Base-by-base conservation (phyloP, 1,140 invertebrate species). In the Caenorhabditis latens region DNA sequence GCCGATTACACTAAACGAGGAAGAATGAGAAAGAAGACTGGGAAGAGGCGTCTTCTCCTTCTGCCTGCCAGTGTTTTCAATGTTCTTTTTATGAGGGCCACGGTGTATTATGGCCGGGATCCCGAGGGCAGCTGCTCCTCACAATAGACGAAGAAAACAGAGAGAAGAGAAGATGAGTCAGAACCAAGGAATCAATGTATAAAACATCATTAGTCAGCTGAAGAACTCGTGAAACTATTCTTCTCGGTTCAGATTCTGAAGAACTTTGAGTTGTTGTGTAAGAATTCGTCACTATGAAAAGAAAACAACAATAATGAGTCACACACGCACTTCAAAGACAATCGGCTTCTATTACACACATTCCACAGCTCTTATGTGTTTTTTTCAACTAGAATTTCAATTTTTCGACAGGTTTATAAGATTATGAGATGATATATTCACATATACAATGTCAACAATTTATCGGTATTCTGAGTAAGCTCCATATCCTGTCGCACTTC, bases 1-100 rank as follows among this genome's bases (percentile, higher is more conserved):
- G 21, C 8, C n/a, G 24, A 63, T 63, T 79, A 79, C 71, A 79
- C 46, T 50, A n/a, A 79, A 79, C 8, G 71, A 79, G 46, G 71
- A 79, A 67, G 63, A 53, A 53, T 53, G 50, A 32, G 46, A 19
- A 19, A 71, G 24, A 71, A 71, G 40, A 46, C n/a, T 79, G 14
- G 40, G 43, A 79, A 50, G 71, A 53, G 46, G 19, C 71, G 71
- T 71, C 71, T 48, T 50, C 43, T 75, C 13, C 14, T 13, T 79
- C 65, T 71, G 65, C 46, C 71, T 50, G 46, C 71, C 71, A 79
- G 71, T 79, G 71, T 79, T 79, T 79, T 79, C 71, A 79, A 48
- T 79, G 71, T 79, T 79, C 71, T 79, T 79, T 79, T 79, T 79
- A 79, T 79, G 71, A 50, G 71, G 71, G 43, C 71, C 46, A 11